Evolutionary conservation across 2,113 vertebrate genomes (phyloP).

Genomic region (Saccopteryx bilineata): DNA sequence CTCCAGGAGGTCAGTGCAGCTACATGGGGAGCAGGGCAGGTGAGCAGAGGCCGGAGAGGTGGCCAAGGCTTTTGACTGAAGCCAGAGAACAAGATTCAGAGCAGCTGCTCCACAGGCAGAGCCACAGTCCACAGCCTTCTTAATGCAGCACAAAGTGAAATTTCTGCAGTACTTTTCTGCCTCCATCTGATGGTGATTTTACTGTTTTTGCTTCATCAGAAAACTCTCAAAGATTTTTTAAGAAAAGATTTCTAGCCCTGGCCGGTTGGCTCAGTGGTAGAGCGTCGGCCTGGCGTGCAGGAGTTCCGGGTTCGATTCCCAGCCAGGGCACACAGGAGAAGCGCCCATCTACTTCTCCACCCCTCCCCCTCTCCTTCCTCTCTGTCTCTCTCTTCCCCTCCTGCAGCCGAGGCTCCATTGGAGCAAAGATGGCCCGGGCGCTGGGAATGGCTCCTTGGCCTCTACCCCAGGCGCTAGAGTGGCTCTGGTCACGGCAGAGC

Average conservation of each 20-base stretch:
- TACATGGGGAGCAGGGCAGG: neutral
- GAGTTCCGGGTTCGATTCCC: too few relatives aligned
- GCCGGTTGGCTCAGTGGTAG: too few relatives aligned
- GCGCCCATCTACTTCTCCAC: too few relatives aligned
- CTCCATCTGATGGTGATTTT: neutral
- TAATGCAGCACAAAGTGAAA: neutral
- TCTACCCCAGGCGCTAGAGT: too few relatives aligned
- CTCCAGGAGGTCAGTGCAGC: neutral
- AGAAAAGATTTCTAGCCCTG: neutral
- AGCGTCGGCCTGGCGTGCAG: too few relatives aligned
- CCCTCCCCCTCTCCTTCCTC: too few relatives aligned
- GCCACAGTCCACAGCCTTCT: neutral
- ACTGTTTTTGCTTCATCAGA: slow-evolving; percentile 34
- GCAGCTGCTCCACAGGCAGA: neutral
- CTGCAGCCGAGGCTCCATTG: too few relatives aligned
- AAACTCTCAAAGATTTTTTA: neutral
- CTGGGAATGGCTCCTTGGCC: too few relatives aligned
- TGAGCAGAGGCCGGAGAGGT: neutral
- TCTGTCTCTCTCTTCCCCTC: too few relatives aligned
- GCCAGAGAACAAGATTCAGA: neutral
- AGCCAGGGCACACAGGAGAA: too few relatives aligned
- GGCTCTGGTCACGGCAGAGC: too few relatives aligned
- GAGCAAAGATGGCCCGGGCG: too few relatives aligned
- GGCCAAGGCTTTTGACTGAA: neutral
- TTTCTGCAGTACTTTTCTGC: neutral